Evolutionary conservation across 1,140 invertebrate species (phyloP), one percentile per base, ranked within the genome.

Genomic region (Drosophila pseudoananassae): DNA sequence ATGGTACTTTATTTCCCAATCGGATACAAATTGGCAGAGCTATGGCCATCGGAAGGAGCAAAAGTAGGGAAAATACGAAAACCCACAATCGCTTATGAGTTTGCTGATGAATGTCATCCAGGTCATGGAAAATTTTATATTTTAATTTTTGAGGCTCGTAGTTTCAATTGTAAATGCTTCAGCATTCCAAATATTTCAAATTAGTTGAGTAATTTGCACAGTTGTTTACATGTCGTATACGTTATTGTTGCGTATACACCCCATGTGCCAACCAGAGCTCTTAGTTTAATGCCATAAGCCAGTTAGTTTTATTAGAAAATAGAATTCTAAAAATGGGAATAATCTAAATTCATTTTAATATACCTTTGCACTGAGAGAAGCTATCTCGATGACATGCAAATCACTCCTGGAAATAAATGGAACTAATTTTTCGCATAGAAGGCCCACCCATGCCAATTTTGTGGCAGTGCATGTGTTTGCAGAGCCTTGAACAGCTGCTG

Each of bases 401-500:
- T 27, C 25, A 5, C 25, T 27, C 25, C 25, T 27, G 6, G 6
- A 27, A 5, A 27, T 4, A 27, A 27, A 14, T n/a, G 12, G 38
- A 43, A 7, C 38, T 5, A 43, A 43, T 43, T 43, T n/a, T 6
- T 4, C 4, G 0, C 1, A 27, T 27, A 27, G 6, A 27, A 5
- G 6, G 25, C 5, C 25, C 1, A 27, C 25, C 4, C 12, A 10
- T 9, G 15, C 17, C n/a, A 17, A 4, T 46, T 46, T 53, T 53
- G 23, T 17, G 14, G 58, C 58, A 38, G 78, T 80, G 56, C 45
- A 40, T 10, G 7, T 83, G 77, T 77, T 77, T 85, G 78, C 77
- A 77, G 53, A 70, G 68, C 60, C 56, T 38, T 43, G 60, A 71
- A 87, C 82, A 85, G 83, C 78, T 82, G 82, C 69, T 80, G 61